Conservation (phyloP, 2,113 vertebrate genomes). For the Petroica traversi region DNA sequence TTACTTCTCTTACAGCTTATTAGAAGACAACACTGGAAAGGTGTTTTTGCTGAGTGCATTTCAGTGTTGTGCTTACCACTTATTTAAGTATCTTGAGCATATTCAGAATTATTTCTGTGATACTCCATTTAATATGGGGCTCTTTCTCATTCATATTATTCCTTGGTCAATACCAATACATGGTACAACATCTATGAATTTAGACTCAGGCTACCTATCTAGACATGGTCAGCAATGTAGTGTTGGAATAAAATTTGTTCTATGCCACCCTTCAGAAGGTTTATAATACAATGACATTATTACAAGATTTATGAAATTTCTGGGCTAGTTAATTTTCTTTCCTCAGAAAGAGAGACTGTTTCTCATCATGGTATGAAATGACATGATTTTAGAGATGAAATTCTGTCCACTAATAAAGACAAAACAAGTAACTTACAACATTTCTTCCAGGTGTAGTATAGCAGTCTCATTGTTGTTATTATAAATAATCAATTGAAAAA, state of each 20-base stretch:
- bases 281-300: background rate
- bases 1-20: background rate
- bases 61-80: background rate
- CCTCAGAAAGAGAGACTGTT: background rate
- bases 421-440: background rate
- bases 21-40: background rate
- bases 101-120: background rate
- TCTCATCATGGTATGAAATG: background rate
- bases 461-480: background rate
- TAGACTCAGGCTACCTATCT: background rate
- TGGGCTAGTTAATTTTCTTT: background rate
- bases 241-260: background rate
- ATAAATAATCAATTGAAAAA: background rate
- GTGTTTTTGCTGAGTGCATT: background rate
- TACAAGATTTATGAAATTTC: background rate
- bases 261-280: background rate
- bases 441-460: background rate
- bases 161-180: background rate
- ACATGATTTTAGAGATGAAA: background rate
- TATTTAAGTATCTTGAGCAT: background rate
- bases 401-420: background rate
- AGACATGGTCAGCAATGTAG: background rate
- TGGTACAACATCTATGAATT: background rate
- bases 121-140: background rate
- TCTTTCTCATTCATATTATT: background rate